A percentile compares a stretch with the other conserved stretches of the same genome.
Evolutionary conservation across 2,797 vertebrate genomes (phyloP).

Genomic region (Brachyrhaphis roseni): DNA sequence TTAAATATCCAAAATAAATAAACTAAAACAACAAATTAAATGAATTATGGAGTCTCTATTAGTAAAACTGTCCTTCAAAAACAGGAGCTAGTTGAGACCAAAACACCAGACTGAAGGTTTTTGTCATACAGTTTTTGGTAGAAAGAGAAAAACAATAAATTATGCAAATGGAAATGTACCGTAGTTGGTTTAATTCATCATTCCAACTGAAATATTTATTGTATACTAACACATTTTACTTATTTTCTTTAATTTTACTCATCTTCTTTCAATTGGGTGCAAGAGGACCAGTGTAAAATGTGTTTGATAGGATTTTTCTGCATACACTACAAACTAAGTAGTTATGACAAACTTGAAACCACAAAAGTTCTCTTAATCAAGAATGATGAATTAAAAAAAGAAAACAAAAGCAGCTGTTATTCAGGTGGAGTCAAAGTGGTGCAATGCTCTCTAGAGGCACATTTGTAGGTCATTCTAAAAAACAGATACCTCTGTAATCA

Average conservation of each 20-base stretch:
- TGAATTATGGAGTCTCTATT: too few relatives aligned
- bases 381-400: not conserved
- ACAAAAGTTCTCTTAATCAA: not conserved
- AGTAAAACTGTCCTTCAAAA: too few relatives aligned
- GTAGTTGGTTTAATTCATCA: too few relatives aligned
- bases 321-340: not conserved
- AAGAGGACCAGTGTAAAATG: not conserved
- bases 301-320: not conserved
- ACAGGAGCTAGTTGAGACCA: too few relatives aligned
- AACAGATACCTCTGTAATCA: conserved; percentile 20
- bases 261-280: not conserved
- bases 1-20: too few relatives aligned
- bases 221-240: not conserved
- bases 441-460: not conserved
- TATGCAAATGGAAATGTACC: too few relatives aligned
- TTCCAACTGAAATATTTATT: too few relatives aligned
- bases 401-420: not conserved
- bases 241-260: not conserved
- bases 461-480: conserved; percentile 31
- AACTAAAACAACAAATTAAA: too few relatives aligned
- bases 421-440: not conserved
- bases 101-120: too few relatives aligned
- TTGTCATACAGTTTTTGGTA: too few relatives aligned
- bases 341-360: not conserved
- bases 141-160: too few relatives aligned